phyloP scores from a whole-genome alignment of 2,797 vertebrate species.

The Lindbergichthys nudifrons region DNA sequence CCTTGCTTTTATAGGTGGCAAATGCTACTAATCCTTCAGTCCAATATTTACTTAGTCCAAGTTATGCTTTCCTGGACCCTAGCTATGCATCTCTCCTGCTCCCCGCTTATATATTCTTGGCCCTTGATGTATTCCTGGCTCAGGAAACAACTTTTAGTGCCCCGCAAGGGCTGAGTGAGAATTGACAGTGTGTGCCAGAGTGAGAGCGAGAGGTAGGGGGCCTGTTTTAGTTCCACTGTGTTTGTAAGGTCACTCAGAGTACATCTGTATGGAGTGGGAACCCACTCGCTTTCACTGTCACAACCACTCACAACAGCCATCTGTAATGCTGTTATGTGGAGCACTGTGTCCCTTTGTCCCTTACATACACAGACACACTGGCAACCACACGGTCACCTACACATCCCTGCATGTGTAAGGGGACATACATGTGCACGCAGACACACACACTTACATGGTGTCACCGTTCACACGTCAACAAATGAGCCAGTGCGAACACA shows the following conservation, averaged over 20 bases:
- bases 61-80: constrained; percentile 82
- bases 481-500: constrained; percentile 75
- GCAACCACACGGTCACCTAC: constrained; percentile 21
- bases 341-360: constrained; percentile 85
- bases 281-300: constrained; percentile 82
- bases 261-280: constrained; percentile 81
- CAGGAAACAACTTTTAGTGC: constrained; percentile 83
- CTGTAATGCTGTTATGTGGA: constrained; percentile 83
- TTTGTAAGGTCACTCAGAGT: constrained; percentile 87
- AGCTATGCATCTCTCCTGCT: constrained; percentile 73
- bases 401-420: constrained; percentile 35
- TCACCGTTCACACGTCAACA: constrained; percentile 73
- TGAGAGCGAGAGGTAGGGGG: constrained; percentile 76
- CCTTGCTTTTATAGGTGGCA: constrained; percentile 83
- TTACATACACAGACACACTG: constrained; percentile 47
- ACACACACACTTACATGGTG: not conserved
- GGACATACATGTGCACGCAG: constrained; percentile 11
- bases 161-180: constrained; percentile 83
- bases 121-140: constrained; percentile 83
- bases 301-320: constrained; percentile 81
- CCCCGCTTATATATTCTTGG: constrained; percentile 81
- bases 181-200: constrained; percentile 83
- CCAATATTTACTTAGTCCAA: constrained; percentile 81
- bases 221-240: constrained; percentile 81
- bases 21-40: constrained; percentile 82